Evolutionary conservation across 1,140 invertebrate species (phyloP).

Genomic region (Archegozetes longisetosus): DNA sequence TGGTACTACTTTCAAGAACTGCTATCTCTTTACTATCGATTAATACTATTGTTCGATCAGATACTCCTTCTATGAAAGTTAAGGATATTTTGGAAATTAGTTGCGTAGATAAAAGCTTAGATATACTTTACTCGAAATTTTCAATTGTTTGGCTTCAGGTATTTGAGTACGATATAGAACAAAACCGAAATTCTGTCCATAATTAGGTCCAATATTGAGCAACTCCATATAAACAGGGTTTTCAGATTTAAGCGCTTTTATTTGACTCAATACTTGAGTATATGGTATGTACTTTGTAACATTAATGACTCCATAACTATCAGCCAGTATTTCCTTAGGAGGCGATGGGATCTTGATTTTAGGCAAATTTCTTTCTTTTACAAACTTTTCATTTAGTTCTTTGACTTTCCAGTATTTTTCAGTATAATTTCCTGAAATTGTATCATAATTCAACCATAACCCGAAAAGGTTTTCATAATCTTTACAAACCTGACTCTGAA

Average conservation of each 20-base stretch:
- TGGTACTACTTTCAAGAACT: background rate
- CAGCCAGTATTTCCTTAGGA: background rate
- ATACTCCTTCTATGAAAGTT: conserved; percentile 4
- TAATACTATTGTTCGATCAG: conserved; percentile 4
- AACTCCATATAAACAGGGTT: conserved; percentile 7
- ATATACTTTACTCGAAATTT: no score
- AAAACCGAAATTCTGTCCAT: no score
- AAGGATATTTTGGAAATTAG: background rate
- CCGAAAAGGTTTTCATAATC: no score
- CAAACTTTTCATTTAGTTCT: conserved; percentile 24
- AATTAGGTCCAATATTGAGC: conserved; percentile 1
- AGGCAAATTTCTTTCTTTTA: background rate
- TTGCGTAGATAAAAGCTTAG: no score
- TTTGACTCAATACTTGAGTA: background rate
- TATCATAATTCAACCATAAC: no score
- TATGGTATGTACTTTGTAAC: background rate
- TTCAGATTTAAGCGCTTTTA: background rate
- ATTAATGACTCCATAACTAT: background rate
- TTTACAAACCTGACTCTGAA: conserved; percentile 35
- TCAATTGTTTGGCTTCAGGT: no score
- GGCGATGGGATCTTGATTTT: background rate
- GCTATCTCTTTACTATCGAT: conserved; percentile 3
- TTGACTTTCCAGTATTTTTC: conserved; percentile 31
- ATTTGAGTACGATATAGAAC: conserved; percentile 5
- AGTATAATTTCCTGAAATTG: conserved; percentile 35